Conservation (phyloP, 2,888 invertebrate genomes). For the Eulithis testata region DNA sequence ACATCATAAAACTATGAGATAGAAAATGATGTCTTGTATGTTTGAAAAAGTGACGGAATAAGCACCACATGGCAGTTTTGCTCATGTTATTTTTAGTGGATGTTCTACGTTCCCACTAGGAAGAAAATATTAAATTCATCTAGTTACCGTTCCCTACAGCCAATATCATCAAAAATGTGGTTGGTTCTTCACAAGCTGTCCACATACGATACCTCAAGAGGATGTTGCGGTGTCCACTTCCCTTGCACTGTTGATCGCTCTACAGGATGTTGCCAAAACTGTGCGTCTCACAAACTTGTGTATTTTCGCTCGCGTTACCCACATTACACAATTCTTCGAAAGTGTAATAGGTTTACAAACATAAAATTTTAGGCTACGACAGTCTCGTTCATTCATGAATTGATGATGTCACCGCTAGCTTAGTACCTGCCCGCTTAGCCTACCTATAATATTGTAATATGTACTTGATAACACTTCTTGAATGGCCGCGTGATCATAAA, state of each 20-base stretch:
- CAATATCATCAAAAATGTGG: conserved; percentile 6
- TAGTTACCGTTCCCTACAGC: not conserved
- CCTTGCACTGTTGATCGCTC: conserved; percentile 65
- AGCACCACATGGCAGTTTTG: too few relatives aligned
- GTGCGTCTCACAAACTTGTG: conserved; percentile 51
- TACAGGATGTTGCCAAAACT: conserved; percentile 83
- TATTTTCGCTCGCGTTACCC: conserved; percentile 55
- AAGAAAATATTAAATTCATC: not conserved
- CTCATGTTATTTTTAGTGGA: too few relatives aligned
- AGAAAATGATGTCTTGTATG: too few relatives aligned
- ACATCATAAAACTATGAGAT: not conserved
- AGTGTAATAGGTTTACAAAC: conserved; percentile 48
- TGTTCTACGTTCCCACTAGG: not conserved
- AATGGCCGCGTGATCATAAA: too few relatives aligned
- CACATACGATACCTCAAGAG: conserved; percentile 51
- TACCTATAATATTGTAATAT: too few relatives aligned
- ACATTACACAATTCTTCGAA: conserved; percentile 60
- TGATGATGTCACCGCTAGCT: conserved; percentile 9
- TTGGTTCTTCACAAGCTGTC: conserved; percentile 25
- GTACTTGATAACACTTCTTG: too few relatives aligned
- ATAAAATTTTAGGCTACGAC: conserved; percentile 44
- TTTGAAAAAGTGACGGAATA: too few relatives aligned
- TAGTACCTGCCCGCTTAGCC: not conserved
- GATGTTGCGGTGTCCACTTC: conserved; percentile 83
- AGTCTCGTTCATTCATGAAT: conserved; percentile 38